phyloP scores from a whole-genome alignment of 2,113 vertebrate species.

The Atlantisia rogersi region DNA sequence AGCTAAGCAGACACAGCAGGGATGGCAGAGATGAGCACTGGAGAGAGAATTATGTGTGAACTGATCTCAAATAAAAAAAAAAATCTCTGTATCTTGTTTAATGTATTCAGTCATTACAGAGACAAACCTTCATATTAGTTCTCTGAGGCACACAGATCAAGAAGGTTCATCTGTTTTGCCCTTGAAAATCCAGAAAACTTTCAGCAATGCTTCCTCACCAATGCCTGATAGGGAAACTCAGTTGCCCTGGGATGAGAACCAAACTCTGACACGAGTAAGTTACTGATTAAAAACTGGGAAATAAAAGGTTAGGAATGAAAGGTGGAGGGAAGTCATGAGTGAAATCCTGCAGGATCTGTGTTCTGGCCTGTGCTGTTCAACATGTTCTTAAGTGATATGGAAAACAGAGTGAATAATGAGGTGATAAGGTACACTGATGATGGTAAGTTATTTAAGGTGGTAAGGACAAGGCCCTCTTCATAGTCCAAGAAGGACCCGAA shows the following conservation, averaged over 20 bases:
- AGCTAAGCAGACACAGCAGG: background rate
- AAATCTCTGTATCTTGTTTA: background rate
- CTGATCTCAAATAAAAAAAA: background rate
- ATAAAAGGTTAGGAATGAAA: constrained; percentile 21
- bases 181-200: constrained; percentile 10
- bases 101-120: background rate
- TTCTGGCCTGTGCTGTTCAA: constrained; percentile 21
- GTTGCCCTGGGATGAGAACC: constrained; percentile 9
- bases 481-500: background rate
- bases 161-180: background rate
- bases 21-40: background rate
- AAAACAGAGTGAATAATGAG: constrained; percentile 57
- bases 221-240: background rate
- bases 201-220: background rate
- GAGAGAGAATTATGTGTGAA: background rate
- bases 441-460: constrained; percentile 55
- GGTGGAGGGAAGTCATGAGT: constrained; percentile 29
- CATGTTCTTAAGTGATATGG: constrained; percentile 26
- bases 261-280: background rate
- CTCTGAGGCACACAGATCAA: background rate
- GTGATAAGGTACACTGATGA: constrained; percentile 36
- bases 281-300: background rate
- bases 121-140: background rate
- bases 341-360: constrained; percentile 19
- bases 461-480: constrained; percentile 24